A percentile compares a stretch with the other conserved stretches of the same genome.
Conservation (phyloP, 2,888 invertebrate species). For the Coecobrya sp. region DNA sequence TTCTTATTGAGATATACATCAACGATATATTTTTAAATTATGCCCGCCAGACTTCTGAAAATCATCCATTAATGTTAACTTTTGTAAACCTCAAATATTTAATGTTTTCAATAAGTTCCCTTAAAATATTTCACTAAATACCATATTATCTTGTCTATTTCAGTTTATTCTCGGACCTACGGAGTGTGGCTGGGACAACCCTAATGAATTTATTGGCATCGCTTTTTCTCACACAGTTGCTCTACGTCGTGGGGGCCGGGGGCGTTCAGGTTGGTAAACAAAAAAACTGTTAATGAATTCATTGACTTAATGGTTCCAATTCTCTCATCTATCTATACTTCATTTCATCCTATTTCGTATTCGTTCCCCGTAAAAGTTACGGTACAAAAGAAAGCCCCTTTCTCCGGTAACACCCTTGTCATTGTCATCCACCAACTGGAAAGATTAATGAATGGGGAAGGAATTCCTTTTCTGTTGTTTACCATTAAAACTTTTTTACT, state of each 20-base stretch:
- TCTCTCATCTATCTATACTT: neutral
- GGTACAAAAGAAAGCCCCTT: no score
- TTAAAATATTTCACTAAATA: neutral
- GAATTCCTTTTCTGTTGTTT: neutral
- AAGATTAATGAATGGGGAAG: neutral
- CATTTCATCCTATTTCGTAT: neutral
- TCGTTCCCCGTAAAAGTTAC: neutral
- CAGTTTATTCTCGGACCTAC: conserved; percentile 91
- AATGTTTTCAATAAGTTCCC: neutral
- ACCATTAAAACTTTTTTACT: no score
- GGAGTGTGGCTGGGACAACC: conserved; percentile 91
- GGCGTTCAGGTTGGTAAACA: conserved; percentile 89
- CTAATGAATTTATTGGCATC: conserved; percentile 91
- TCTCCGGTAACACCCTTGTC: neutral
- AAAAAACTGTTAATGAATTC: neutral
- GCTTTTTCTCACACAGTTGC: conserved; percentile 91
- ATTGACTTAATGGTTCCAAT: neutral
- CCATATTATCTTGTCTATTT: conserved; percentile 87
- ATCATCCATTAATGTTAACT: no score
- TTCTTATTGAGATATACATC: no score
- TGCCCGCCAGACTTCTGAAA: no score
- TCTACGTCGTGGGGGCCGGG: conserved; percentile 91
- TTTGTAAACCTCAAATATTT: no score
- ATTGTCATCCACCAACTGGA: neutral
- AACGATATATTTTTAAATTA: no score